Evolutionary conservation across 2,113 vertebrate genomes (phyloP), one percentile per base, ranked within the genome.

Genomic region (Rhynchomys soricoides): DNA sequence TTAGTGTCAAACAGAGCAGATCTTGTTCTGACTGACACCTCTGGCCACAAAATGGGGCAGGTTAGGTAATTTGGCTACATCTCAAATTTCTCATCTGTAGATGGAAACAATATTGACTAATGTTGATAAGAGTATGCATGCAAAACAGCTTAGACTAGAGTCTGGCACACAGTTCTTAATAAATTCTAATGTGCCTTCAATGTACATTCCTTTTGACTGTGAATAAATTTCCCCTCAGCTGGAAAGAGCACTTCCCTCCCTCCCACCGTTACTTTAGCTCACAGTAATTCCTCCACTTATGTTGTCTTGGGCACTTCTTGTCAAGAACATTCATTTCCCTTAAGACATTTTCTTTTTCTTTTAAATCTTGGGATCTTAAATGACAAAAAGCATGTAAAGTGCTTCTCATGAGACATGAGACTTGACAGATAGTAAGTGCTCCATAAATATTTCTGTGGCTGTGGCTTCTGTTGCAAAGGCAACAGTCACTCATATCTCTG

Each of bases 371-470:
- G n/a, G 31, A 57, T 93, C 68, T 96, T 96, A 96, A 93, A 90
- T 95, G 93, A 93, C 73, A 89, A 81, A 96, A 96, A 86, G 75
- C 75, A 88, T 57, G 48, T 82, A 95, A 91, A 92, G 77, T 94
- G 94, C 86, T 92, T 94, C 71, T 55, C 52, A 92, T 19, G 70
- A 95, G 83, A 83, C 55, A 45, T 59, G 79, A 95, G 73, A 78
- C 68, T 64, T 66, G 90, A 93, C 88, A 95, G 26, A 40, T 45
- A 85, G 70, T 95, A 92, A 95, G 86, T 91, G 81, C 81, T 95
- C 94, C 75, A 93, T 96, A 96, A 98, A 95, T 96, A 91, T 91
- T 91, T 95, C 95, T 79, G 37, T 89, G 93, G 59, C 75, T 57
- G 81, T 43, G 90, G 88, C 94, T 70, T 57, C 57, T 93, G 70